Evolutionary conservation across 2,888 invertebrate genomes (phyloP).

Genomic region (Eristalinus sepulchralis): DNA sequence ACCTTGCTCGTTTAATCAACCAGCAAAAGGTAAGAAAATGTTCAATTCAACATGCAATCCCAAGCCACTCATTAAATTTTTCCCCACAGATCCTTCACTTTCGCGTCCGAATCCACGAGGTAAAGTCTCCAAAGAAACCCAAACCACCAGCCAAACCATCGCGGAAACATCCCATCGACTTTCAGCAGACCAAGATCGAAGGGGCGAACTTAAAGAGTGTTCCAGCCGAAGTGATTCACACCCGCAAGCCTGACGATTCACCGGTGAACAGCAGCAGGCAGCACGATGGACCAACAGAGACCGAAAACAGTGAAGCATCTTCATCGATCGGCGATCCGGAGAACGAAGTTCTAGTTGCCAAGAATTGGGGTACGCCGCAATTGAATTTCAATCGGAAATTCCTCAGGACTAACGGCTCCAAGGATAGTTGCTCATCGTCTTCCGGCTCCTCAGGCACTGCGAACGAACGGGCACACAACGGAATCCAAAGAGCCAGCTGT

Average conservation of each 20-base stretch:
- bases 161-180: constrained; percentile 74
- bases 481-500: constrained; percentile 4
- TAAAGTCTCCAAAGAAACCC: constrained; percentile 75
- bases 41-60: not conserved
- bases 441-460: constrained; percentile 37
- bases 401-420: constrained; percentile 73
- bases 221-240: constrained; percentile 77
- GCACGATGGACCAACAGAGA: constrained; percentile 6
- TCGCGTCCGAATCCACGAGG: constrained; percentile 76
- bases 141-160: constrained; percentile 68
- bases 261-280: constrained; percentile 35
- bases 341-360: constrained; percentile 74
- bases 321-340: constrained; percentile 68
- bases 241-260: constrained; percentile 74
- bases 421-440: constrained; percentile 72
- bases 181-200: constrained; percentile 75
- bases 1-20: constrained; percentile 77
- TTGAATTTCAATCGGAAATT: constrained; percentile 79
- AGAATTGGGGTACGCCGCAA: constrained; percentile 79
- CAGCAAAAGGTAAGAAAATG: constrained; percentile 75
- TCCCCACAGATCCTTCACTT: constrained; percentile 76
- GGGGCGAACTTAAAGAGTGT: constrained; percentile 78
- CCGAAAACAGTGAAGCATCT: not conserved
- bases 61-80: not conserved
- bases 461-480: constrained; percentile 65